Evolutionary conservation across 2,888 invertebrate species (phyloP).

Genomic region (Geophilus truncorum): DNA sequence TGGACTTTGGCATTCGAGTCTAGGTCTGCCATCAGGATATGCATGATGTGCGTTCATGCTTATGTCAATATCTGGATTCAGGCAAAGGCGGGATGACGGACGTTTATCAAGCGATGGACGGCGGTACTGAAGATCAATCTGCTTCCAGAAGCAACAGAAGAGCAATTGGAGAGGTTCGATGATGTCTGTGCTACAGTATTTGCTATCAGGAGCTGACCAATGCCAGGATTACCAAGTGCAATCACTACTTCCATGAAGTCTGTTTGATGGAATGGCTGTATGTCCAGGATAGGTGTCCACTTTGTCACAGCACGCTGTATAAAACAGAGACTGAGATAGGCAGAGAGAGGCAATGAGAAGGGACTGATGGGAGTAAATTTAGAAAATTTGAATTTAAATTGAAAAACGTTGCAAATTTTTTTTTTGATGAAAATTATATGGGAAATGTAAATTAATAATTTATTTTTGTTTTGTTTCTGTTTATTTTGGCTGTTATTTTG

Average conservation of each 20-base stretch:
- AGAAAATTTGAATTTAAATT: too few species aligned
- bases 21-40: slow-evolving; percentile 84
- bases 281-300: slow-evolving; percentile 85
- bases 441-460: too few species aligned
- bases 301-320: slow-evolving; percentile 80
- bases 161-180: slow-evolving; percentile 67
- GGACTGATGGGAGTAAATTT: too few species aligned
- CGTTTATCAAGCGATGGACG: slow-evolving; percentile 82
- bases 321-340: slow-evolving; percentile 46
- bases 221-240: slow-evolving; percentile 71
- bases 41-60: slow-evolving; percentile 96
- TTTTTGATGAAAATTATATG: too few species aligned
- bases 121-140: slow-evolving; percentile 91
- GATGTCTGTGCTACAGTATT: slow-evolving; percentile 95
- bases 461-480: too few species aligned
- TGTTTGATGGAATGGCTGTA: slow-evolving; percentile 94
- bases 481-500: too few species aligned
- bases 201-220: slow-evolving; percentile 90
- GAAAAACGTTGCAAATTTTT: too few species aligned
- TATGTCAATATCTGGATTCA: slow-evolving; percentile 93
- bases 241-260: slow-evolving; percentile 88
- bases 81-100: slow-evolving; percentile 81
- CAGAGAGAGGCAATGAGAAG: too few species aligned
- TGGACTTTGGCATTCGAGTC: slow-evolving; percentile 93
- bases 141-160: slow-evolving; percentile 73